Conservation (phyloP, 2,888 invertebrate species). For the Hirtodrosophila trivittata region DNA sequence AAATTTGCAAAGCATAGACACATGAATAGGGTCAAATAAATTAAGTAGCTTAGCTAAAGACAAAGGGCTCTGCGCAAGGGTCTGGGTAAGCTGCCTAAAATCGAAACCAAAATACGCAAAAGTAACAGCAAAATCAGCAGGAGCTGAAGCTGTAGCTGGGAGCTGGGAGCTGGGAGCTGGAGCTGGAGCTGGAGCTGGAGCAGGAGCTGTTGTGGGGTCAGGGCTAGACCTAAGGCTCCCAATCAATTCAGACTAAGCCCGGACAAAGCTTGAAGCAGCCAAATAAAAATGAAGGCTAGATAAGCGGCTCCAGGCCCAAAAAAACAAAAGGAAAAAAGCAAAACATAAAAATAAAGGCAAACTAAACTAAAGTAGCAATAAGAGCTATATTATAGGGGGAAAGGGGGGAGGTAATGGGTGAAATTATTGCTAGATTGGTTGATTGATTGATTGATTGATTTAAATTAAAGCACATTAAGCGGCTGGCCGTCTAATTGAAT, state of each 20-base stretch:
- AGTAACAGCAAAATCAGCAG: constrained; percentile 8
- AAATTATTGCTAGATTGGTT: constrained; percentile 41
- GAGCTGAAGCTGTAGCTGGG: neutral
- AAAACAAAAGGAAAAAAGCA: constrained; percentile 12
- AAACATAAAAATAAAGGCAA: constrained; percentile 12
- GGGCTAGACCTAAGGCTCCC: constrained; percentile 33
- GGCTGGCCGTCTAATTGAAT: constrained; percentile 69
- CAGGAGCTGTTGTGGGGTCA: constrained; percentile 23
- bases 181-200: too few relatives aligned
- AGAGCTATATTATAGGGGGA: neutral
- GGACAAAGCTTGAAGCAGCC: constrained; percentile 43
- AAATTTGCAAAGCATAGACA: constrained; percentile 46
- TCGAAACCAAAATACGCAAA: constrained; percentile 37
- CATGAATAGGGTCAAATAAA: constrained; percentile 67
- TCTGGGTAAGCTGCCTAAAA: constrained; percentile 63
- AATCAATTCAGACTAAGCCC: constrained; percentile 58
- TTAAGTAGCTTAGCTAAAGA: constrained; percentile 72
- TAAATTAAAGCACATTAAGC: constrained; percentile 76
- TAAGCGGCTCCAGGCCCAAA: constrained; percentile 35
- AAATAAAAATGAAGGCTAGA: constrained; percentile 60
- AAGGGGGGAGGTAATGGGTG: constrained; percentile 16
- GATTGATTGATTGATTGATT: constrained; percentile 75
- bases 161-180: neutral
- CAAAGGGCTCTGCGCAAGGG: constrained; percentile 42
- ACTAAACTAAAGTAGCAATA: constrained; percentile 56